Base-by-base conservation (phyloP, 1,140 invertebrate species). In the Samia ricini region DNA sequence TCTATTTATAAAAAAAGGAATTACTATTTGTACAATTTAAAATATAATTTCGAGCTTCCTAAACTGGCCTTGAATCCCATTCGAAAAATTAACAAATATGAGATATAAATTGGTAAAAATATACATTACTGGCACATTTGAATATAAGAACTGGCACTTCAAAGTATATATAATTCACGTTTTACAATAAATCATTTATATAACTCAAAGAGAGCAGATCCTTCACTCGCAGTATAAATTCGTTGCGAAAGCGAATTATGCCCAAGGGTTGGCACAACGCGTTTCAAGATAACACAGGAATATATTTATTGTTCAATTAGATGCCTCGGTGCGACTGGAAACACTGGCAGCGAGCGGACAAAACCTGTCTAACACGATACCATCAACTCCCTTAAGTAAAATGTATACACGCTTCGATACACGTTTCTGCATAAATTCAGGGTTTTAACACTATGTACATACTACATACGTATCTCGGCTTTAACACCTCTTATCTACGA, bases 31-130 rank as follows among this genome's bases (percentile, higher is more conserved):
- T 89, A 89, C 86, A 88, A n/a, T 78, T 79, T 68, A 42, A 36
- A 36, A 42, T 15, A 42, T 10, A 82, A 89, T 88, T 87, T 89
- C 82, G 83, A 89, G 83, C 83, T 77, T 85, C 74, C 67, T 71
- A 68, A 65, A 89, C 87, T 89, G 87, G 87, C 87, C 87, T 62
- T 69, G 63, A 57, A 85, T 87, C 87, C 85, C 83, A 81, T 77
- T 71, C 76, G 20, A 62, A 62, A n/a, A 59, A 76, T 76, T 75
- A 73, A 76, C 74, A 80, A 81, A 49, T 50, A 49, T 20, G 10
- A 19, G n/a, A 20, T 52, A 52, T 15, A 54, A 71, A 74, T 33
- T 81, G 74, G 72, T 79, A 78, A 78, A 66, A 74, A 68, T 65
- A 65, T 23, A 69, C 62, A 78, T n/a, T n/a, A n/a, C 78, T 81